phyloP scores from a whole-genome alignment of 2,797 vertebrate genomes.

The Tarsius wallacei region DNA sequence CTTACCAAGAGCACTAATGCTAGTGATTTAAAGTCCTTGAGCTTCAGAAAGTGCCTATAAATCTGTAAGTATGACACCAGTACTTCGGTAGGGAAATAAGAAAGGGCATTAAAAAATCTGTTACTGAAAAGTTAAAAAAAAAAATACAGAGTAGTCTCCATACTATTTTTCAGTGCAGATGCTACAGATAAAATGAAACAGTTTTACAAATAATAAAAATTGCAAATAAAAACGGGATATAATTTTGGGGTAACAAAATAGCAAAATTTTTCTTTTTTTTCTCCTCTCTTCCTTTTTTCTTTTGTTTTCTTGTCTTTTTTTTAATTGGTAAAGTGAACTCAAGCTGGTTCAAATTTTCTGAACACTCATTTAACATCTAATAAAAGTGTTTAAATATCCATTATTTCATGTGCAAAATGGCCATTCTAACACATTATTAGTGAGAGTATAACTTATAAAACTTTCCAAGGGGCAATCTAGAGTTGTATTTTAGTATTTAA shows the following conservation, averaged over 20 bases:
- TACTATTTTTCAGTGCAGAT: neutral
- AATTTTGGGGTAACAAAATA: neutral
- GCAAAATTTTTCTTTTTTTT: neutral
- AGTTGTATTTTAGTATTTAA: slow-evolving; percentile 51
- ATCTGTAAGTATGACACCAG: neutral
- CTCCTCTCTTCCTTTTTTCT: neutral
- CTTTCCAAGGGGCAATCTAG: neutral
- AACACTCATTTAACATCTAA: neutral
- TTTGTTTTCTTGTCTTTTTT: neutral
- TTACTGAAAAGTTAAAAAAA: neutral
- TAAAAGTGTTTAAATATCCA: neutral
- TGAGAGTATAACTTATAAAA: neutral
- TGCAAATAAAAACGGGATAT: neutral
- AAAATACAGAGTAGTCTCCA: neutral
- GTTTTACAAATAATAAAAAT: neutral
- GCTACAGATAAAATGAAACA: neutral
- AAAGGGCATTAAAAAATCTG: neutral
- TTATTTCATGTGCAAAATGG: neutral
- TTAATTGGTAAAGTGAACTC: neutral
- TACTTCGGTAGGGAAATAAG: slow-evolving; percentile 1
- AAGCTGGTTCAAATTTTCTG: slow-evolving; percentile 11
- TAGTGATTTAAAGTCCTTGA: neutral
- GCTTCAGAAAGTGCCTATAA: neutral
- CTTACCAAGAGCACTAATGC: neutral
- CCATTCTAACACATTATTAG: neutral